Conservation (phyloP, 2,797 vertebrate species). For the Micrastur ruficollis region DNA sequence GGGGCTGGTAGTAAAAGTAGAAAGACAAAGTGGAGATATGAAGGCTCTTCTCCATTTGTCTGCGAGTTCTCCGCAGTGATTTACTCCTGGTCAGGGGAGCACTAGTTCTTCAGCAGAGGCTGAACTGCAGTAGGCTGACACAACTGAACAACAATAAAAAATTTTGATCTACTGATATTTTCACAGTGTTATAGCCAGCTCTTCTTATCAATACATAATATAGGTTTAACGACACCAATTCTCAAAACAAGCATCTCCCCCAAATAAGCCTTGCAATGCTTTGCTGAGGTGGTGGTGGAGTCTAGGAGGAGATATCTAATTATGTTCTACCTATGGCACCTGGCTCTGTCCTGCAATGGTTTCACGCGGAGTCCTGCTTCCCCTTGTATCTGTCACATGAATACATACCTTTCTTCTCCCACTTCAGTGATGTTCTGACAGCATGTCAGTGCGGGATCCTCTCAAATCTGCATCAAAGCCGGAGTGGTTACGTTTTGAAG, state of each 20-base stretch:
- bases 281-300: not conserved
- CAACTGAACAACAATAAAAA: too few relatives aligned
- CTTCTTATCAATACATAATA: not conserved
- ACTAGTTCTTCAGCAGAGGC: not conserved
- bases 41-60: not conserved
- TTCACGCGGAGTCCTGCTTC: not conserved
- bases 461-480: not conserved
- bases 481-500: not conserved
- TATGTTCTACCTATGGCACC: rapidly evolving
- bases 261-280: not conserved
- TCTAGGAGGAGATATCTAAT: not conserved
- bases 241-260: not conserved
- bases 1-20: not conserved
- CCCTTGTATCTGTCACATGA: not conserved
- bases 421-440: not conserved
- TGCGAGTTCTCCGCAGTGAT: not conserved
- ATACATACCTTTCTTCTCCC: not conserved
- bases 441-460: not conserved
- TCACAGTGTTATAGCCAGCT: not conserved
- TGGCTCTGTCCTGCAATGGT: not conserved
- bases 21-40: not conserved
- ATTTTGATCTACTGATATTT: not conserved
- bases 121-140: not conserved
- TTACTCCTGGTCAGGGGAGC: not conserved
- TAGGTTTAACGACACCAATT: not conserved